Evolutionary conservation across 2,888 invertebrate genomes (phyloP).

Genomic region (Amphipoea oculea): DNA sequence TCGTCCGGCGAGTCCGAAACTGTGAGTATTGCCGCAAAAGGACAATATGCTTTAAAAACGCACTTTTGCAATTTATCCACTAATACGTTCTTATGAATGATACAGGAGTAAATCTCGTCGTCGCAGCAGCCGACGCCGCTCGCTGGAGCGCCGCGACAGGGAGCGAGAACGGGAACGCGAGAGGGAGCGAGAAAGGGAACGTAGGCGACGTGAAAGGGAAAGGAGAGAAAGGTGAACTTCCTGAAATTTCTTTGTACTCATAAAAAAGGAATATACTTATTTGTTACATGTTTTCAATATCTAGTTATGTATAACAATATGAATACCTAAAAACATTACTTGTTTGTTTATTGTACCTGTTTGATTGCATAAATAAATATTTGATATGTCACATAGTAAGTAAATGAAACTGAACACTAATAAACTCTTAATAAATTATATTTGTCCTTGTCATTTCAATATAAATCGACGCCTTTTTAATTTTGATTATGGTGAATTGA

Average conservation of each 20-base stretch:
- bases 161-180: slow-evolving; percentile 84
- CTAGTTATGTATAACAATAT: slow-evolving; percentile 15
- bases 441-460: slow-evolving; percentile 29
- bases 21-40: slow-evolving; percentile 50
- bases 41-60: background rate
- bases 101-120: slow-evolving; percentile 85
- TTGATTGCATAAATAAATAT: slow-evolving; percentile 6
- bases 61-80: background rate
- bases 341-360: slow-evolving; percentile 18
- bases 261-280: background rate
- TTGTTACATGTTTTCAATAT: background rate
- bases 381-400: background rate
- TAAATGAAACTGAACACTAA: slow-evolving; percentile 18
- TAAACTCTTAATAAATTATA: slow-evolving; percentile 12
- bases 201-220: slow-evolving; percentile 82
- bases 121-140: slow-evolving; percentile 86
- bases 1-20: slow-evolving; percentile 60
- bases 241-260: background rate
- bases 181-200: slow-evolving; percentile 79
- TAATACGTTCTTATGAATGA: slow-evolving; percentile 29
- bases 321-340: background rate
- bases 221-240: slow-evolving; percentile 80
- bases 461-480: slow-evolving; percentile 6
- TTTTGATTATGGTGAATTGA: background rate
- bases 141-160: slow-evolving; percentile 85